Base-by-base conservation (phyloP, 1,140 invertebrate genomes). In the Drosophila yakuba region DNA sequence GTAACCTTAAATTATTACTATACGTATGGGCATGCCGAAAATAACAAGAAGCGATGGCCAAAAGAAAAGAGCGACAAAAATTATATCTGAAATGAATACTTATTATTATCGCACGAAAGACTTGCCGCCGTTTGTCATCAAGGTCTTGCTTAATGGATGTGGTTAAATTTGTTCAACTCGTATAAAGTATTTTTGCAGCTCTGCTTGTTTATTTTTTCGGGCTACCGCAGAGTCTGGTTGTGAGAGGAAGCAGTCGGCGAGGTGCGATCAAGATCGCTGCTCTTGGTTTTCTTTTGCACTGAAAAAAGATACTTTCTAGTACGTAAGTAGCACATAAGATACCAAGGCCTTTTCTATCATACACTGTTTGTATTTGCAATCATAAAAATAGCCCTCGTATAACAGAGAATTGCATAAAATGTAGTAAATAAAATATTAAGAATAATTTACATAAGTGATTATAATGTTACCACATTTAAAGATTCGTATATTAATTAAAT, bases 81-180 rank as follows among this genome's bases (percentile, higher is more conserved):
- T 77, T 51, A 62, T 84, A 57, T 80, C 67, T 86, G 74, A 78
- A 78, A 86, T 83, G 66, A 66, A 86, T 88, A 67, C 74, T 76
- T 76, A 88, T 88, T 78, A 88, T 86, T 76, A 88, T 79, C 83
- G 69, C 51, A 61, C 55, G 77, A 79, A 52, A 77, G 85, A 88
- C 83, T 82, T 76, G 82, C 79, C 75, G 83, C 83, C 79, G 79
- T 88, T 86, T 86, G 82, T 86, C 82, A 88, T 72, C 75, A 82
- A 86, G 78, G 82, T 76, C 68, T 78, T 80, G 77, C 59, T 74
- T 75, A 75, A 75, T 75, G 73, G 73, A 75, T 75, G 73, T 64
- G 73, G 73, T 75, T 74, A 73, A 61, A 32, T 74, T 61, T 74
- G 52, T 72, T 41, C 55, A 47, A 54, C 69, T 60, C 25, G 17